These are phyloP conservation scores for Drosophila bocki DNA, from an alignment of 1,140 invertebrate species.

Conservation along the genomic window DNA sequence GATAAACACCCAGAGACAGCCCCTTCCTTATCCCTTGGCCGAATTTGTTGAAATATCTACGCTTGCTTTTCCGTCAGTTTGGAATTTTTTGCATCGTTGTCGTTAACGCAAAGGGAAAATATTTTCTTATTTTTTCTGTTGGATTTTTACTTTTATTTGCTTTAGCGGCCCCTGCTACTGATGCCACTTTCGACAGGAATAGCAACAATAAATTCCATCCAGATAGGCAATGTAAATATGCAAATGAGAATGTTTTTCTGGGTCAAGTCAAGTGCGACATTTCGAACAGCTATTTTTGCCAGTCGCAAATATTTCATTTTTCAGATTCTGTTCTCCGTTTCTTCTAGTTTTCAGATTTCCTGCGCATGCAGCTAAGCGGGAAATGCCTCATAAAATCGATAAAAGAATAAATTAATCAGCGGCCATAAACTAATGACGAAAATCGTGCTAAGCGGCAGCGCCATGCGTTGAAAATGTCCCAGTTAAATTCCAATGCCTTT, in stretches of 20 bases:
- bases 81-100: slow-evolving; percentile 70
- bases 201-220: slow-evolving; percentile 37
- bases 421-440: slow-evolving; percentile 55
- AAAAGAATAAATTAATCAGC: slow-evolving; percentile 58
- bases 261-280: slow-evolving; percentile 57
- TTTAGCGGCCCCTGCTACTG: slow-evolving; percentile 1
- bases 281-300: slow-evolving; percentile 40
- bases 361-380: slow-evolving; percentile 23
- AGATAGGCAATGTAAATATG: slow-evolving; percentile 69
- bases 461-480: slow-evolving; percentile 29
- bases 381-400: slow-evolving; percentile 38
- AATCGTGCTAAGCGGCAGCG: slow-evolving; percentile 28
- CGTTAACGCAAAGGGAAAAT: slow-evolving; percentile 70
- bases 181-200: slow-evolving; percentile 5
- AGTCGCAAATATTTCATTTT: slow-evolving; percentile 12
- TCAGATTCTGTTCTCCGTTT: background rate
- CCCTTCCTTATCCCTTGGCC: background rate
- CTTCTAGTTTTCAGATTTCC: background rate
- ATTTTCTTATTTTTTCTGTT: slow-evolving; percentile 48
- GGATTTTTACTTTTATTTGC: slow-evolving; percentile 24
- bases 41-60: slow-evolving; percentile 74
- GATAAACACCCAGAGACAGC: slow-evolving; percentile 45
- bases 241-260: slow-evolving; percentile 69
- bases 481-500: slow-evolving; percentile 52
- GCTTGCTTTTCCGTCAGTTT: slow-evolving; percentile 79